Conservation (phyloP, 1,140 invertebrate species). For the Ceratina calcarata region DNA sequence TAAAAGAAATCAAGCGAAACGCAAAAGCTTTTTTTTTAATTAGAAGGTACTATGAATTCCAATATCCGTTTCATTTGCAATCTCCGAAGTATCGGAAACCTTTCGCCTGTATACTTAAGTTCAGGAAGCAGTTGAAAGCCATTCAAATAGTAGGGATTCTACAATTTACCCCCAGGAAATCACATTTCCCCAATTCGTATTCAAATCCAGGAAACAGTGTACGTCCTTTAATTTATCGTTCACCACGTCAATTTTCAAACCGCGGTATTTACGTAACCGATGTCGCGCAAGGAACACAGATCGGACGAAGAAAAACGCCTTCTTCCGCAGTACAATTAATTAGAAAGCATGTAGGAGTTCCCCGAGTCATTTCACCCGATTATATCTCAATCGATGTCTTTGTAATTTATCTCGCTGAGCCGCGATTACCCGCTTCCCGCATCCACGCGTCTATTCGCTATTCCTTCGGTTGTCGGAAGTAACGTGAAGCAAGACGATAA, state of each 20-base stretch:
- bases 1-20: too few species aligned
- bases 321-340: slow-evolving; percentile 8
- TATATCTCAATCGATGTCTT: slow-evolving; percentile 27
- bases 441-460: background rate
- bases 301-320: background rate
- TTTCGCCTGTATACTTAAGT: slow-evolving; percentile 14
- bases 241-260: background rate
- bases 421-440: background rate
- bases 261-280: background rate
- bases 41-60: background rate
- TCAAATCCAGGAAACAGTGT: background rate
- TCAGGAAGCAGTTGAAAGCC: background rate
- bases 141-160: background rate
- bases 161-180: background rate
- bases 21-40: too few species aligned
- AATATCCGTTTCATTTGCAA: slow-evolving; percentile 29
- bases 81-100: slow-evolving; percentile 31
- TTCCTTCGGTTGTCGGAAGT: slow-evolving; percentile 1
- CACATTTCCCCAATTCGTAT: background rate
- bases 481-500: slow-evolving; percentile 22
- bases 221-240: background rate
- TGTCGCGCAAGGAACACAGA: too few species aligned
- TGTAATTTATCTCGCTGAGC: slow-evolving; percentile 17
- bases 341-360: background rate
- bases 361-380: slow-evolving; percentile 16